Conservation (phyloP, 2,113 vertebrate species). For the Gorsachius goisagi region DNA sequence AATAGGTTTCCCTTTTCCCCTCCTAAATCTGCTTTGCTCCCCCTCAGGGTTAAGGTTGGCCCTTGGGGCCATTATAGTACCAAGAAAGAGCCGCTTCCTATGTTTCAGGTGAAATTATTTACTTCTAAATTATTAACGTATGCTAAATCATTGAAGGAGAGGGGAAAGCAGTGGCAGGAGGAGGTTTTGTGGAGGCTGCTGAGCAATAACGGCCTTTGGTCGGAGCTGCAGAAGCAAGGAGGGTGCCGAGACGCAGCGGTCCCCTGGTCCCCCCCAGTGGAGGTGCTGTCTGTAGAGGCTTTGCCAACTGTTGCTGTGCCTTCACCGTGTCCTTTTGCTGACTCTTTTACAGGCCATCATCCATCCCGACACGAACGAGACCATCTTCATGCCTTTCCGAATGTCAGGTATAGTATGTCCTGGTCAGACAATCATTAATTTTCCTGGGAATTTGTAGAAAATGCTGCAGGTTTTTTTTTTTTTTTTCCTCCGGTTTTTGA, state of each 20-base stretch:
- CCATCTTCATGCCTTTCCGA: slow-evolving; percentile 95
- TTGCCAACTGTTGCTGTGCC: neutral
- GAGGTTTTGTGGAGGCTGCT: neutral
- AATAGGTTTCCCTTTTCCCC: neutral
- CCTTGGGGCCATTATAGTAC: neutral
- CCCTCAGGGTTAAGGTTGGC: neutral
- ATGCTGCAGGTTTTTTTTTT: too few relatives aligned
- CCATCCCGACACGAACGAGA: slow-evolving; percentile 92
- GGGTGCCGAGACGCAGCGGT: rapidly evolving
- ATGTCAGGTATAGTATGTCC: slow-evolving; percentile 88
- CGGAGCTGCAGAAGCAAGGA: neutral
- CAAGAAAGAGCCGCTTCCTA: neutral
- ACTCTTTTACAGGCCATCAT: slow-evolving; percentile 85
- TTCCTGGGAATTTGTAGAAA: rapidly evolving
- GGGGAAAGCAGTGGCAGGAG: neutral
- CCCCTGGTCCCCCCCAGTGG: rapidly evolving
- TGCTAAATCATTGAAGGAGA: rapidly evolving
- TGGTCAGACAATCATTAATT: rapidly evolving
- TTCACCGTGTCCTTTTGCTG: neutral
- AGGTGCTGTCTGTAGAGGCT: neutral
- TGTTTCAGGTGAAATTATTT: neutral
- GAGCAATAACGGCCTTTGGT: neutral
- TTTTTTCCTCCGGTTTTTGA: neutral
- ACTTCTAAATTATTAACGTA: neutral
- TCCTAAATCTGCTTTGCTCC: neutral